Conservation (phyloP, 2,113 vertebrate species). For the Nibea albiflora region DNA sequence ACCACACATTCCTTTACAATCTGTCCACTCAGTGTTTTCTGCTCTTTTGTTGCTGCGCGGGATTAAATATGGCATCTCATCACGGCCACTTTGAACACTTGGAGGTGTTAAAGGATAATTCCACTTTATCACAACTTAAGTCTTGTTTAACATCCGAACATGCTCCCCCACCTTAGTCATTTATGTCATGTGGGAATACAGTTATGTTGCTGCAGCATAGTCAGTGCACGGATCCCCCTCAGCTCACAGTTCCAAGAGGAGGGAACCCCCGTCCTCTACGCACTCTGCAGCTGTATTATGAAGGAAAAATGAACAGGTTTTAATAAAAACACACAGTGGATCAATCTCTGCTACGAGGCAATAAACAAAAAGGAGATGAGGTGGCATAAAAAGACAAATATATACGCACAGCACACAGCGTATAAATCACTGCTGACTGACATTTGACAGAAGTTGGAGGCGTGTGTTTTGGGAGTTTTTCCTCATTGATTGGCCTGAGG, state of each 20-base stretch:
- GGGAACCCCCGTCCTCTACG: neutral
- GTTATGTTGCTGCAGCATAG: neutral
- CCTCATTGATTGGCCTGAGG: neutral
- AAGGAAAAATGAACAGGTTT: neutral
- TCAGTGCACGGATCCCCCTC: neutral
- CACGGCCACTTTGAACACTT: neutral
- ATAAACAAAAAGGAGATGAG: neutral
- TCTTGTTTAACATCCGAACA: neutral
- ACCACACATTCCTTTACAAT: constrained; percentile 1
- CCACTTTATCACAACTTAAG: neutral
- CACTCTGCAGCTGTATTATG: neutral
- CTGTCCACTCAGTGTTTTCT: constrained; percentile 29
- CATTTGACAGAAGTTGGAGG: neutral
- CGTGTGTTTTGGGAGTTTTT: neutral
- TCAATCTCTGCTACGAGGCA: too few species aligned
- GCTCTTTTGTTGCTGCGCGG: neutral
- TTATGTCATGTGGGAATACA: neutral
- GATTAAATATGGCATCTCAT: neutral
- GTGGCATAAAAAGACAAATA: neutral
- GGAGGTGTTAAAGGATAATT: neutral
- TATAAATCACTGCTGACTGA: neutral
- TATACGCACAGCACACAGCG: neutral
- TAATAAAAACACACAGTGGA: too few species aligned
- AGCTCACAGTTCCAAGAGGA: neutral
- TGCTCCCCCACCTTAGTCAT: neutral